Base-by-base conservation (phyloP, 2,797 vertebrate genomes). In the Chiroxiphia lanceolata region DNA sequence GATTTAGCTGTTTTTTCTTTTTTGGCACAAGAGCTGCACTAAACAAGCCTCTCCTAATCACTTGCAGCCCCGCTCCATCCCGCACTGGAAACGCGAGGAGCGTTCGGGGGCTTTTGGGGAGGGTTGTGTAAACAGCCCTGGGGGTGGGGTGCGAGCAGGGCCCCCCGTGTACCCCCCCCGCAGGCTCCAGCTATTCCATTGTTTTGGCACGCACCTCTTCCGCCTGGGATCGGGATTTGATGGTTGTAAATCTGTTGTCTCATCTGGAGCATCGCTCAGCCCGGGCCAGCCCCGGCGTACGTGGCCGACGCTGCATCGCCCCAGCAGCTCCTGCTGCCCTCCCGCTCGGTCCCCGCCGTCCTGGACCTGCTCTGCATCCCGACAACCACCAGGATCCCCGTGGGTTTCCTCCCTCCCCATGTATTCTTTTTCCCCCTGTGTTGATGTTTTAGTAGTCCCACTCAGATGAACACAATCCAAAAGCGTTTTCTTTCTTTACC, bases 1-100 rank as follows among this genome's bases (percentile, higher is more conserved):
- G 5, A 13, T 21, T 20, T 0, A 1, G 44, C 61, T 7, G 9
- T 1, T 21, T 1, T 10, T 18, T 7, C 5, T 10, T 9, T 8
- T 44, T 15, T 20, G 74, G 82, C 88, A 33, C 13, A 3, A 13
- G 29, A 61, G 21, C 50, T 2, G 31, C 50, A 0, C 44, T 9
- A 4, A 64, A 42, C 23, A 21, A 29, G 10, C 2, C 44, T 12
- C 15, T 45, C 71, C 71, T 68, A 0, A 1, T 13, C 68, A 19
- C 40, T 64, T 2, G 19, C 53, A 22, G 57, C 80, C 60, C 54
- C 3, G 3, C 71, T 59, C 18, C 0, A 13, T 44, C 67, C 67
- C 23, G 4, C 53, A 0, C 4, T 20, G 90, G 61, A 15, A 56
- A 27, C 33, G 9, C 34, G 1, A 36, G 81, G 17, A 7, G 78